Percentiles rank a stretch among this genome's conserved stretches.
These are phyloP conservation scores for Elysia chlorotica DNA, from an alignment of 1,140 invertebrate species.

Conservation along the genomic window DNA sequence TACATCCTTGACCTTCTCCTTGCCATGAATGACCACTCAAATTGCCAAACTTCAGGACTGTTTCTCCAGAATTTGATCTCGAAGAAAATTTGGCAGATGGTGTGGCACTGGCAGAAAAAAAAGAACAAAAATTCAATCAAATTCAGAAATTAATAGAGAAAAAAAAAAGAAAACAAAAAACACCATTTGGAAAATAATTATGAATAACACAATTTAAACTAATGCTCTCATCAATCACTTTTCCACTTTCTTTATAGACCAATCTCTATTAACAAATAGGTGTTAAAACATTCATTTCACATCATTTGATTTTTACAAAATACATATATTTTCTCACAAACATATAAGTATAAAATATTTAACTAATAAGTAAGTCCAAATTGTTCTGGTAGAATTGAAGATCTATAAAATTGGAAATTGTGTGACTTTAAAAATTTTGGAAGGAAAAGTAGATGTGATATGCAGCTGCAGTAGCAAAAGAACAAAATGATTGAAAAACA, in stretches of 20 bases:
- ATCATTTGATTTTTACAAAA: too few species aligned
- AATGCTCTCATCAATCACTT: neutral
- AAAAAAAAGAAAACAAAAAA: neutral
- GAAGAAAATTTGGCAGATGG: constrained; percentile 22
- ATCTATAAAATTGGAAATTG: too few species aligned
- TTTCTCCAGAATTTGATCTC: constrained; percentile 11
- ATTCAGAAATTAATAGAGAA: neutral
- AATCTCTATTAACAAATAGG: neutral
- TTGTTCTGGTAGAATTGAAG: too few species aligned
- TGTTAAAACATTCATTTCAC: neutral
- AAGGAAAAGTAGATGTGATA: too few species aligned
- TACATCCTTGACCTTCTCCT: neutral
- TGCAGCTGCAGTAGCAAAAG: neutral
- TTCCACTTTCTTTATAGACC: neutral
- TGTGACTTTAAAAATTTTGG: too few species aligned
- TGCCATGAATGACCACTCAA: neutral
- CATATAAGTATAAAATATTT: too few species aligned
- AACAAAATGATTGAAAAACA: neutral
- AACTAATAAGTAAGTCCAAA: too few species aligned
- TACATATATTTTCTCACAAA: too few species aligned
- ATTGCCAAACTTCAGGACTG: constrained; percentile 8
- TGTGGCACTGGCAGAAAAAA: neutral
- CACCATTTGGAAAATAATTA: neutral
- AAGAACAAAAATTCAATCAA: too few species aligned
- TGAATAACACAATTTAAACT: neutral